Percentiles rank a stretch among this genome's conserved stretches.
These are phyloP conservation scores for Hepsetus odoe DNA, from an alignment of 2,113 vertebrate genomes.

Conservation along the genomic window DNA sequence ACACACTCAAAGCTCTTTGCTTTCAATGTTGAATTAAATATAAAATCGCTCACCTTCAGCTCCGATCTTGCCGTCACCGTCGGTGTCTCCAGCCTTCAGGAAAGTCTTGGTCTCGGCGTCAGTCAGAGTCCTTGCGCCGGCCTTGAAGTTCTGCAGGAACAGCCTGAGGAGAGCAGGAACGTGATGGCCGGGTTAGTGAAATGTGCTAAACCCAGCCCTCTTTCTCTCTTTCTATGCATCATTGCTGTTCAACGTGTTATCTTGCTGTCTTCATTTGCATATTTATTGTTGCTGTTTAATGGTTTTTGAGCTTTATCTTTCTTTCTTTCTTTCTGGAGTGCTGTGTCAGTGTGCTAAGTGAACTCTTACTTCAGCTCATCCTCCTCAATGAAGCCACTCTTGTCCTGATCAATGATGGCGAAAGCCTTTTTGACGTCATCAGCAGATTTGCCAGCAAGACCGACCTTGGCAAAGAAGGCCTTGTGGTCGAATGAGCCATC, in stretches of 20 bases:
- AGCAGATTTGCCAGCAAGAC: conserved; percentile 72
- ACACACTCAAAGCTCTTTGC: not conserved
- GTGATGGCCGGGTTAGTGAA: not conserved
- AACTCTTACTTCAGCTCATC: conserved; percentile 80
- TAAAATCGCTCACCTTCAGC: conserved; percentile 66
- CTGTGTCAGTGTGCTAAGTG: not conserved
- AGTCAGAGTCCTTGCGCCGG: conserved; percentile 70
- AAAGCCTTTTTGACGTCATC: conserved; percentile 80
- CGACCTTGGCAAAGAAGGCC: conserved; percentile 78
- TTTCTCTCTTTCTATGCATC: not conserved
- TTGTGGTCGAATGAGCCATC: conserved; percentile 79
- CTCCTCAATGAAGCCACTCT: conserved; percentile 84
- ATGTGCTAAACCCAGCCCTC: no score
- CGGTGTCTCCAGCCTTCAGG: conserved; percentile 77
- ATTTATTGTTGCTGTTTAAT: not conserved
- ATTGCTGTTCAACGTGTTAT: no score
- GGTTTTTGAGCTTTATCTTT: not conserved
- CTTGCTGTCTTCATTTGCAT: no score
- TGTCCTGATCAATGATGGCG: conserved; percentile 83
- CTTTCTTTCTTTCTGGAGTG: not conserved
- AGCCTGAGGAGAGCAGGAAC: conserved; percentile 59
- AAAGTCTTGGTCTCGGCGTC: conserved; percentile 75
- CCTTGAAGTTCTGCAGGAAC: conserved; percentile 80
- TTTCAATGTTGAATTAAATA: not conserved
- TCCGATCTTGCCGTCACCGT: conserved; percentile 82